Evolutionary conservation across 2,888 invertebrate species (phyloP).

Genomic region (Temnothorax unifasciatus): DNA sequence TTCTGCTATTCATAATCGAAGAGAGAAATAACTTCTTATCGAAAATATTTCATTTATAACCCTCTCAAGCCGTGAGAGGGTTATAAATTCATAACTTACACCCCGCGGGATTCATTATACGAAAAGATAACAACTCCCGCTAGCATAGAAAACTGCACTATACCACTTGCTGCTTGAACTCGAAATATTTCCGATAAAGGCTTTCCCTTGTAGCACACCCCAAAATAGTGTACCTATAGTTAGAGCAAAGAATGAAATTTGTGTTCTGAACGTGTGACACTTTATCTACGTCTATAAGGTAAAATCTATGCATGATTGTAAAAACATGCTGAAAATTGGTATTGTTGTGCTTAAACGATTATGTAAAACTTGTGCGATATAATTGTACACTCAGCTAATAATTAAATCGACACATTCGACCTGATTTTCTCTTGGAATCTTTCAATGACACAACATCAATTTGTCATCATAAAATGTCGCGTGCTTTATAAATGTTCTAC

Average conservation of each 20-base stretch:
- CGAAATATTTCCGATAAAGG: constrained; percentile 54
- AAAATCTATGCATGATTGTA: background rate
- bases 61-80: constrained; percentile 39
- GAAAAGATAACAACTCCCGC: constrained; percentile 49
- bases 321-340: background rate
- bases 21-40: constrained; percentile 46
- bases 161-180: constrained; percentile 50
- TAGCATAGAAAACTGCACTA: constrained; percentile 50
- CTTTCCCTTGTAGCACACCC: constrained; percentile 29
- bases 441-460: constrained; percentile 25
- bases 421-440: constrained; percentile 8
- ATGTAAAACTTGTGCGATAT: constrained; percentile 9
- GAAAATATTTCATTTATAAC: constrained; percentile 56
- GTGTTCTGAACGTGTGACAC: constrained; percentile 14
- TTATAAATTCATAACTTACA: constrained; percentile 58
- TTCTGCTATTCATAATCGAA: constrained; percentile 38
- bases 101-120: constrained; percentile 52
- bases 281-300: background rate
- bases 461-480: constrained; percentile 38
- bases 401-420: constrained; percentile 34
- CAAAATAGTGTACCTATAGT: constrained; percentile 11
- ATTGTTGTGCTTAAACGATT: background rate
- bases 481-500: constrained; percentile 45
- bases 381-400: constrained; percentile 16
- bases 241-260: constrained; percentile 22